Percentiles rank a stretch among this genome's conserved stretches.
Conservation (phyloP, 2,797 vertebrate species). For the Artibeus jamaicensis region DNA sequence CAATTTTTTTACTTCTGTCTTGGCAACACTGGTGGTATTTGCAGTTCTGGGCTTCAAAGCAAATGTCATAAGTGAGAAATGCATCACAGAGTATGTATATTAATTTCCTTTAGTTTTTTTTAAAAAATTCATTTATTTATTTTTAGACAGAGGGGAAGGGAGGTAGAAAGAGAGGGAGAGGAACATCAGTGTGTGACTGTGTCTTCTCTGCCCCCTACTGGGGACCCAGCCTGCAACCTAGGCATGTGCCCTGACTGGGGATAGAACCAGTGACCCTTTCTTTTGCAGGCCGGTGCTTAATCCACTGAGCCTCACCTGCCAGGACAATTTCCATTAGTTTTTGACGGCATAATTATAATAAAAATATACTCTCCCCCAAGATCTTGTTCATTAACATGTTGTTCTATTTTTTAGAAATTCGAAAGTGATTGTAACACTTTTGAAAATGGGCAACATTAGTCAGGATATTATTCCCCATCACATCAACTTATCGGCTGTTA, state of each 20-base stretch:
- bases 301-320: too few relatives aligned
- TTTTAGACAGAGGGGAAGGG: too few relatives aligned
- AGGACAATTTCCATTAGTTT: not conserved
- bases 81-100: constrained; percentile 87
- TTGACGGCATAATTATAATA: constrained; percentile 57
- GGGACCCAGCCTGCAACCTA: too few relatives aligned
- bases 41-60: constrained; percentile 98
- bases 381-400: not conserved
- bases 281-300: too few relatives aligned
- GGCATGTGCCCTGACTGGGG: too few relatives aligned
- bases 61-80: constrained; percentile 94
- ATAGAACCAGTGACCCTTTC: too few relatives aligned
- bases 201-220: too few relatives aligned
- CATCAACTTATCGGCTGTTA: constrained; percentile 91
- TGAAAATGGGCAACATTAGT: constrained; percentile 87
- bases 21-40: constrained; percentile 98
- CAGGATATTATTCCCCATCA: constrained; percentile 89
- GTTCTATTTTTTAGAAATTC: constrained; percentile 89
- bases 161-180: too few relatives aligned
- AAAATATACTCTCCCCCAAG: not conserved
- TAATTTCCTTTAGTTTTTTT: constrained; percentile 47
- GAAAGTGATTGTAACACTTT: constrained; percentile 86
- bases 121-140: too few relatives aligned
- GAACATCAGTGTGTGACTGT: too few relatives aligned
- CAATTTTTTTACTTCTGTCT: constrained; percentile 98